Percentiles rank a stretch among this genome's conserved stretches.
These are phyloP conservation scores for Timandra comae DNA, from an alignment of 2,888 invertebrate genomes.

Conservation along the genomic window DNA sequence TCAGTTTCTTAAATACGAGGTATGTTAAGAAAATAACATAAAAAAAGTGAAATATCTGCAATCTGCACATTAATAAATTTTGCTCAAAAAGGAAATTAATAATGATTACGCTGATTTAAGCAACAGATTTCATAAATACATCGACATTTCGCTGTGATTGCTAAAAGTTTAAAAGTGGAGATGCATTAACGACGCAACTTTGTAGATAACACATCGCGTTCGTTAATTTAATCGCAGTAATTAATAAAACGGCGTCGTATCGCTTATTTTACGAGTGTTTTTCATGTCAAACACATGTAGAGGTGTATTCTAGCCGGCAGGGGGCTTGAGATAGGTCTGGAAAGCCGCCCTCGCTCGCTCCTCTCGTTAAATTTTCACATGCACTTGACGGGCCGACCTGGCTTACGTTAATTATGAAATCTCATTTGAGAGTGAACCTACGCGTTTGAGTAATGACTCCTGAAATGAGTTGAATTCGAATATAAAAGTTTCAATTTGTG, in stretches of 20 bases:
- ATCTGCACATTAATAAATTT: no score
- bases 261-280: slow-evolving; percentile 40
- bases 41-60: no score
- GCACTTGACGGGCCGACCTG: slow-evolving; percentile 70
- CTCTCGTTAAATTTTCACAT: slow-evolving; percentile 75
- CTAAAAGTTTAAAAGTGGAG: slow-evolving; percentile 8
- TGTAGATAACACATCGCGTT: slow-evolving; percentile 22
- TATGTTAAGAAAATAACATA: no score
- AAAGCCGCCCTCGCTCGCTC: slow-evolving; percentile 37
- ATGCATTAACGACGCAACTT: slow-evolving; percentile 19
- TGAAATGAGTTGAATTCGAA: slow-evolving; percentile 57
- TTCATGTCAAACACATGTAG: slow-evolving; percentile 46
- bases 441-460: slow-evolving; percentile 66
- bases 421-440: slow-evolving; percentile 68
- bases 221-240: slow-evolving; percentile 34
- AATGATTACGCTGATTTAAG: background rate
- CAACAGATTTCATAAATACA: slow-evolving; percentile 4
- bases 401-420: slow-evolving; percentile 75
- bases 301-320: slow-evolving; percentile 34
- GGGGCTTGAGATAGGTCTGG: slow-evolving; percentile 56
- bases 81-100: no score
- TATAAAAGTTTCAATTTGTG: slow-evolving; percentile 55
- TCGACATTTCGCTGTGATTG: slow-evolving; percentile 3
- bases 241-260: slow-evolving; percentile 31
- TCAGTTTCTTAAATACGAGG: no score